Base-by-base conservation (phyloP, 2,888 invertebrate genomes). In the Kuschelorhynchus macadamiae region DNA sequence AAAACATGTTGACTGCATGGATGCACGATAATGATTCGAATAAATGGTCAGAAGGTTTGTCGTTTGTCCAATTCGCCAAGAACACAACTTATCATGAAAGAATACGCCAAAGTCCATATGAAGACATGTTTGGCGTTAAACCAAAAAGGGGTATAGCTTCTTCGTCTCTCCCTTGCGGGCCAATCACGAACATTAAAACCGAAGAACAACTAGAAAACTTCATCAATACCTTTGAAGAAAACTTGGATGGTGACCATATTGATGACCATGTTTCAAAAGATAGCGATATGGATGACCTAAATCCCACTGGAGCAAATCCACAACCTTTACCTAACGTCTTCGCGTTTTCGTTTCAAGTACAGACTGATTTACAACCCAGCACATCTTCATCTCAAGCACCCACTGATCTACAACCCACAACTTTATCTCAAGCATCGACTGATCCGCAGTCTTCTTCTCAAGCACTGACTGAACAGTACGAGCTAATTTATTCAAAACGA, bases 11-110 rank as follows among this genome's bases (percentile, higher is more conserved):
- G 55, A 68, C 69, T 61, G 65, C 76, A 4, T 80, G 80, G 80
- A 74, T 79, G 75, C 65, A 71, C 7, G 74, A 77, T 65, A 78
- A 81, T 49, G 70, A 78, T 12, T 77, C 75, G 3, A 77, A 47
- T 32, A 79, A 80, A 62, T 85, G 83, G 84, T 78, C 77, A n/a
- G 77, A 82, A 73, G 84, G 83, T 11, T 69, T 83, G 56, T 11
- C 50, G 25, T 68, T 69, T 59, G 64, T n/a, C n/a, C n/a, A n/a
- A n/a, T n/a, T n/a, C n/a, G 59, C 60, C 53, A 71, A 60, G 56
- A 65, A 65, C 42, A 55, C 41, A 57, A 39, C 57, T 42, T 53
- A 42, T 49, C 60, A 64, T 36, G 33, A 14, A 12, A 64, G 56
- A 17, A 60, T 65, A 50, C 46, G 59, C 25, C 25, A 46, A 18